Evolutionary conservation across 2,113 vertebrate genomes (phyloP).

Genomic region (Martes martes): DNA sequence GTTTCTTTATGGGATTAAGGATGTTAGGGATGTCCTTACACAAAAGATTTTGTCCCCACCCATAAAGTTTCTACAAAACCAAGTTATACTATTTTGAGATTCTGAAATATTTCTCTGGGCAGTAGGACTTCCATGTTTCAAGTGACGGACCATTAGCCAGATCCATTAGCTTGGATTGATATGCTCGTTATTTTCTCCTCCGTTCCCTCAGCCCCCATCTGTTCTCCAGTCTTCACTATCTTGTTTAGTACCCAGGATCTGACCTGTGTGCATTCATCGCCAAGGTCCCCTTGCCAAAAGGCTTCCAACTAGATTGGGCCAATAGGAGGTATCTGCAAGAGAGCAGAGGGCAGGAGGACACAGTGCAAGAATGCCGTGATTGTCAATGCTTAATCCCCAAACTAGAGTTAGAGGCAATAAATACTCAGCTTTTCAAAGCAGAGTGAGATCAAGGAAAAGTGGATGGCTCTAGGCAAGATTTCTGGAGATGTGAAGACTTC

Average conservation of each 20-base stretch:
- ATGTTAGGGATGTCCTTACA: conserved; percentile 60
- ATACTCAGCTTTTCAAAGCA: not conserved
- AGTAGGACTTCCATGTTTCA: not conserved
- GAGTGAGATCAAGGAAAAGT: not conserved
- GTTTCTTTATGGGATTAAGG: conserved; percentile 72
- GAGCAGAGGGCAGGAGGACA: not conserved
- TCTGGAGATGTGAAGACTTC: not conserved
- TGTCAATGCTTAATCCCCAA: not conserved
- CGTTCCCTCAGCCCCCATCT: not conserved
- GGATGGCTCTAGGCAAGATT: conserved; percentile 7
- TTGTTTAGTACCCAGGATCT: not conserved
- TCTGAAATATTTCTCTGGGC: not conserved
- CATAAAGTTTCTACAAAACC: conserved; percentile 37
- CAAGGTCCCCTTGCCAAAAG: not conserved
- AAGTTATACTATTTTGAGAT: not conserved
- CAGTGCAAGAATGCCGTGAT: not conserved
- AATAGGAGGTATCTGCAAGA: not conserved
- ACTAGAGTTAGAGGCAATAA: conserved; percentile 9
- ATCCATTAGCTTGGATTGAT: not conserved
- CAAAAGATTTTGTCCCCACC: conserved; percentile 54
- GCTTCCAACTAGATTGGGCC: not conserved
- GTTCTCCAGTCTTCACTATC: not conserved
- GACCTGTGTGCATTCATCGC: not conserved
- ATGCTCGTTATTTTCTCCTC: not conserved
- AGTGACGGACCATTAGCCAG: not conserved